These are phyloP conservation scores for Heliconius aoede DNA, from an alignment of 2,888 invertebrate genomes.

Conservation along the genomic window DNA sequence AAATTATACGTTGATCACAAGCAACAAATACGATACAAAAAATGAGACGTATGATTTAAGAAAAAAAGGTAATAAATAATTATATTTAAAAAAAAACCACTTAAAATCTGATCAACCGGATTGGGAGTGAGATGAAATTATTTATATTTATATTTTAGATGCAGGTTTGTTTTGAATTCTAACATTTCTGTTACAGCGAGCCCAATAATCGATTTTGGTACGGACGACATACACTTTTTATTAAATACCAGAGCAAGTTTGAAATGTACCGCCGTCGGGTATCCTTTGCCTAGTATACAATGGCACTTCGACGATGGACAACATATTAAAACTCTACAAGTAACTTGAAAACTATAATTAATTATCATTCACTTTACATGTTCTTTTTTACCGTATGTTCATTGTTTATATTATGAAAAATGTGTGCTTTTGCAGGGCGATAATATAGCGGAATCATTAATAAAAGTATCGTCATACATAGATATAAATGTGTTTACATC, in stretches of 20 bases:
- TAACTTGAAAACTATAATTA: neutral
- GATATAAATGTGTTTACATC: conserved; percentile 53
- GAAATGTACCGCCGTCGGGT: conserved; percentile 64
- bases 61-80: conserved; percentile 57
- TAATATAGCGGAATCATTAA: conserved; percentile 49
- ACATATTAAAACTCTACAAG: neutral
- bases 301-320: conserved; percentile 62
- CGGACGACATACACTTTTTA: conserved; percentile 53
- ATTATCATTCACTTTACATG: neutral
- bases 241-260: conserved; percentile 53
- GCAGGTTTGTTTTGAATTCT: neutral
- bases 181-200: conserved; percentile 53
- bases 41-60: conserved; percentile 56
- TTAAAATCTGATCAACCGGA: neutral
- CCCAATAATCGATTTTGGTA: conserved; percentile 59
- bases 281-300: conserved; percentile 61
- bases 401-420: too few species aligned
- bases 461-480: conserved; percentile 57
- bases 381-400: neutral
- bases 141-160: neutral
- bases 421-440: conserved; percentile 51
- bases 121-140: neutral
- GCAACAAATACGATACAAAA: conserved; percentile 54
- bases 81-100: neutral
- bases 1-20: conserved; percentile 64